Base-by-base conservation (phyloP, 2,888 invertebrate genomes). In the Urechis unicinctus region DNA sequence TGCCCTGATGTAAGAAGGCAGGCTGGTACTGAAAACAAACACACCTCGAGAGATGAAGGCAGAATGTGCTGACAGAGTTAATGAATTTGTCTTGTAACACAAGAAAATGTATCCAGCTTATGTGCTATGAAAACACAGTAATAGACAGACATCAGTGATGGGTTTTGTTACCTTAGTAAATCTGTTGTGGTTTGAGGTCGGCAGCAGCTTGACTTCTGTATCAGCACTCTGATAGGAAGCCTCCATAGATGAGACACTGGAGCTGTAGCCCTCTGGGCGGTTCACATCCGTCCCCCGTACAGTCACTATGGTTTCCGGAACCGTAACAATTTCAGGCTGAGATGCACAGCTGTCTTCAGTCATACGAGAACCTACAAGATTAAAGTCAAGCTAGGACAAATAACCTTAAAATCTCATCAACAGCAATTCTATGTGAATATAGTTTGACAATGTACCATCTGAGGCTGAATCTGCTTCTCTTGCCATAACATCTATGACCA, bases 261-360 rank as follows among this genome's bases (percentile, higher is more conserved):
- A 36, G 36, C 17, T 36, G 17, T 17, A 36, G 17, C 36, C 36
- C 17, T 36, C 36, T 17, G 9, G 9, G 36, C 36, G 36, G 28
- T 48, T 26, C 4, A 48, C 48, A 28, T 55, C 55, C 41, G 31
- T 36, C 1, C 50, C 56, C 24, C 43, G 46, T 1, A 71, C 61
- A 3, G 69, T 69, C 5, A 70, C 68, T 29, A 71, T 64, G 42
- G 61, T 64, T 51, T 69, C 69, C 42, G 61, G 68, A 0, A 73
- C 64, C 26, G 70, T 70, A n/a, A 69, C 57, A 25, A 71, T 71
- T 52, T 70, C 69, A 24, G 70, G 66, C 53, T 68, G 36, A 17
- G 36, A 36, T 13, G 9, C 36, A 9, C n/a, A n/a, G n/a, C n/a
- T n/a, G n/a, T n/a, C n/a, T n/a, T n/a, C n/a, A n/a, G n/a, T n/a